Base-by-base conservation (phyloP, 2,797 vertebrate genomes). In the Steatocranus sp. region DNA sequence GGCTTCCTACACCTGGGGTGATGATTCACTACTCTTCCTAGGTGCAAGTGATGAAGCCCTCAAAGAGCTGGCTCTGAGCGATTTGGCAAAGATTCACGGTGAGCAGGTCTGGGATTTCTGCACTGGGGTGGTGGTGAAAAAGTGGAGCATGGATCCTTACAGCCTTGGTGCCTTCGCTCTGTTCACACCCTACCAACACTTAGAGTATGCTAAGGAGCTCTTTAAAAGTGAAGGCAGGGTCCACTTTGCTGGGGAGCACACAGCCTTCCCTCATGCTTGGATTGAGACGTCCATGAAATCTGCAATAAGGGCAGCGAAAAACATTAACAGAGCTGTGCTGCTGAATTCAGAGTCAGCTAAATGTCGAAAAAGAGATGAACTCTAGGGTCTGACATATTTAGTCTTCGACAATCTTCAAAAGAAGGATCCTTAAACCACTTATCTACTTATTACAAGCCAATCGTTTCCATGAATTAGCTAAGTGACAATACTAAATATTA, bases 211-310 rank as follows among this genome's bases (percentile, higher is more conserved):
- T 1, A 11, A 12, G 27, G 82, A 87, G 84, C 95, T 97, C 77
- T 87, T 91, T 7, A 32, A 7, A 7, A 92, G 74, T 1, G 95
- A 95, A 2, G 92, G 91, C 1, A 92, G 94, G 74, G 58, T 96
- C 56, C 94, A 96, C 91, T 97, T 97, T 38, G 96, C 97, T 0
- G 96, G 97, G 0, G 96, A 97, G 75, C 96, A 96, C 87, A 95
- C 95, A 0, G 96, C 94, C 7, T 85, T 88, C 11, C 96, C 96
- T 20, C 96, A 97, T 7, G 96, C 87, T 49, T 97, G 97, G 97
- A 96, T 97, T 7, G 96, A 97, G 50, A 95, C 96, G 0, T 81
- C 97, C 0, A 95, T 97, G 86, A 97, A 96, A 83, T 95, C 96
- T 2, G 96, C 95, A 1, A 87, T 97, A 63, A 94, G 95, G 36